These are phyloP conservation scores for Dunckerocampus dactyliophorus DNA, from an alignment of 2,113 vertebrate species.

Conservation along the genomic window DNA sequence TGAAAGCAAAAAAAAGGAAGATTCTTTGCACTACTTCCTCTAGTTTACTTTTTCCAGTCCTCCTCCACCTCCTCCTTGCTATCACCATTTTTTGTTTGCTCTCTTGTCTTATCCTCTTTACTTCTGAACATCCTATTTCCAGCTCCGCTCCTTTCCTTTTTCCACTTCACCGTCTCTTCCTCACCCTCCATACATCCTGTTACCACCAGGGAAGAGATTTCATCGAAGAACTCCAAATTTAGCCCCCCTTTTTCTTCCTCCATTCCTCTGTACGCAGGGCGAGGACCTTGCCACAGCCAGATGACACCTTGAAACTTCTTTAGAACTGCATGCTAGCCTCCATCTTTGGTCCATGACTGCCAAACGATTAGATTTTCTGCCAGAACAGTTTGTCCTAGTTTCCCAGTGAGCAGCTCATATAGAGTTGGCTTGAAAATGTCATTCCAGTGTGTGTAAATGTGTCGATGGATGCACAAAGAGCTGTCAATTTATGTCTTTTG, in stretches of 20 bases:
- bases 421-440: conserved; percentile 31
- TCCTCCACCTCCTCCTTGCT: background rate
- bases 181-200: conserved; percentile 5
- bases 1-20: conserved; percentile 1
- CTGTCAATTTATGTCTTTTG: conserved; percentile 5
- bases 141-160: conserved; percentile 11
- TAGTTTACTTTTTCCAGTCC: conserved; percentile 5
- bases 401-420: conserved; percentile 47
- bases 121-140: conserved; percentile 34
- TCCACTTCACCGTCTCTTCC: conserved; percentile 2
- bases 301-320: conserved; percentile 42
- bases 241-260: conserved; percentile 17
- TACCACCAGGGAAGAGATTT: conserved; percentile 17
- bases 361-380: conserved; percentile 60
- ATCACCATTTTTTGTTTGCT: background rate
- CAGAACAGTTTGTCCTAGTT: conserved; percentile 65
- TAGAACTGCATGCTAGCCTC: conserved; percentile 41
- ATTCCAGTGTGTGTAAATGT: conserved; percentile 20
- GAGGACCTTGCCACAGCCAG: conserved; percentile 27
- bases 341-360: conserved; percentile 40
- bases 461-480: conserved; percentile 10
- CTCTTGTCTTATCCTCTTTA: conserved; percentile 12
- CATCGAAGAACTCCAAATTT: conserved; percentile 28
- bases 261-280: conserved; percentile 26
- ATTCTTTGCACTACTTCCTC: conserved; percentile 15